Evolutionary conservation across 2,113 vertebrate genomes (phyloP), one percentile per base, ranked within the genome.

Genomic region (Cebidichthys violaceus): DNA sequence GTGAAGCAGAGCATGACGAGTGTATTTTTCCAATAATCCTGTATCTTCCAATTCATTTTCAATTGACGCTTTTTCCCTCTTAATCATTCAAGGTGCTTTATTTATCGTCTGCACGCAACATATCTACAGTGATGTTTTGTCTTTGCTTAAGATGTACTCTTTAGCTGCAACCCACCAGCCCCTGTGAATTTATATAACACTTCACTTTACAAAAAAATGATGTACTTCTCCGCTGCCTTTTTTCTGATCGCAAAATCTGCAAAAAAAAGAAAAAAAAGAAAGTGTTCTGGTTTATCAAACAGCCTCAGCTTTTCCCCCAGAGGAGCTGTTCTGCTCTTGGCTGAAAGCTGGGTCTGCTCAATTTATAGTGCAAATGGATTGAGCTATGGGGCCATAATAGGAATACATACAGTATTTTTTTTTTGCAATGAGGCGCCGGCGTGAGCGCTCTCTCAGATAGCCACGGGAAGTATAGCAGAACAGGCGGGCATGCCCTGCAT

Each of bases 401-500:
- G 31, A 77, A 47, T 50, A 65, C 79, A 74, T 75, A 52, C 62
- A 76, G 75, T 72, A 70, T 83, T 68, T 66, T 45, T 45, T 43
- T 57, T 62, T 61, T 74, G 66, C 75, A 82, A 77, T 75, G 74
- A 85, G 43, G 71, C 71, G 6, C 74, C 10, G 1, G 43, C 27
- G 78, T 9, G 60, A 81, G 39, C 9, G 33, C 54, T 84, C 75
- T 62, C 72, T 81, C 64, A 52, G 73, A 79, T 77, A 72, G 72
- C 77, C 1, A 11, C 17, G 60, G 80, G 52, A 64, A 72, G 45
- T 68, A 67, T 76, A 57, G 73, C 70, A 67, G 77, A 84, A 77
- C 45, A 47, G 74, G 43, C 41, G 9, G 69, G 77, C 83, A 75
- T 87, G 82, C 78, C 54, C 78, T 61, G 86, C 87, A 90, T 91